These are phyloP conservation scores for Fringilla coelebs DNA, from an alignment of 2,797 vertebrate species.

Conservation along the genomic window DNA sequence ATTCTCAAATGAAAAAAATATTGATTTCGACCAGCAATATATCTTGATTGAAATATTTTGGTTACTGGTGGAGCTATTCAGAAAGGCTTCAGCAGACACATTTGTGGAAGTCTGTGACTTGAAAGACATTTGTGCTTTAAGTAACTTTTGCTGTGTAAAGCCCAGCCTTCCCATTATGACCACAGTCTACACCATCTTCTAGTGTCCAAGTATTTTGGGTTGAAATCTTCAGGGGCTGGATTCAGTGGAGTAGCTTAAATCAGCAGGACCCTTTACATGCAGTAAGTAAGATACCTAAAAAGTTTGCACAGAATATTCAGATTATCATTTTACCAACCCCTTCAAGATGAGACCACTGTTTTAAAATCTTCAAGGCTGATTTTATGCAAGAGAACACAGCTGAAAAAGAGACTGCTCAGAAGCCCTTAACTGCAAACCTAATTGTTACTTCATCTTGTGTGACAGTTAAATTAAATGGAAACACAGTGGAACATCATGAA, in stretches of 20 bases:
- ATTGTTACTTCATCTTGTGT: not conserved
- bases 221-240: not conserved
- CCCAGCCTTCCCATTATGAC: not conserved
- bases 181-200: not conserved
- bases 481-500: not conserved
- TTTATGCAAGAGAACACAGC: not conserved
- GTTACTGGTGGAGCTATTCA: not conserved
- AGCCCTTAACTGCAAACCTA: conserved; percentile 23
- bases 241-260: not conserved
- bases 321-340: not conserved
- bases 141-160: not conserved
- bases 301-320: not conserved
- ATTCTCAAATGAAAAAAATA: not conserved
- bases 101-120: not conserved
- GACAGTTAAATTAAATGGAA: conserved; percentile 20
- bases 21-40: not conserved
- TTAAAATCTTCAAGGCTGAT: not conserved
- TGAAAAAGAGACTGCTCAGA: not conserved
- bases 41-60: not conserved
- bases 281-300: not conserved
- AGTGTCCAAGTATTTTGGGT: not conserved
- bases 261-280: not conserved
- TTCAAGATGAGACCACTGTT: not conserved
- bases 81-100: not conserved
- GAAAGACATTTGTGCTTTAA: not conserved